Conservation (phyloP, 2,888 invertebrate species). For the Archips xylosteana region DNA sequence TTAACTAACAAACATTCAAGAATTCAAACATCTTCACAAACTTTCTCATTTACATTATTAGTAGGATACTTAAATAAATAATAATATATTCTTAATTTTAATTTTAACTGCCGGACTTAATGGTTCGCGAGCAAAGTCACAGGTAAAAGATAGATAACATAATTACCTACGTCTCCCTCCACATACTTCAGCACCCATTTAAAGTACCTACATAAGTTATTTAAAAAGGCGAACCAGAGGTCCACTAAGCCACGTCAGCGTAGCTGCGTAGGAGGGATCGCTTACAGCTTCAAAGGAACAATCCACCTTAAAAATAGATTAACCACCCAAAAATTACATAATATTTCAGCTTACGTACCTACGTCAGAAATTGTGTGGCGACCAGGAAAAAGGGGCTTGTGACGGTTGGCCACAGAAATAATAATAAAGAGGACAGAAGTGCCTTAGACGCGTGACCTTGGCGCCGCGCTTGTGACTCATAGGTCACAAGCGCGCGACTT, state of each 20-base stretch:
- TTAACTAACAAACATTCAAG: no score
- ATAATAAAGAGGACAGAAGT: no score
- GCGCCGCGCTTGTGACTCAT: no score
- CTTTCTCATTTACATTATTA: no score
- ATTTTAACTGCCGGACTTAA: no score
- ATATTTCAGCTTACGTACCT: constrained; percentile 5
- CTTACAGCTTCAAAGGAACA: constrained; percentile 6
- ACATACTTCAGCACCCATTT: constrained; percentile 2
- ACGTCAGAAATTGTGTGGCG: neutral
- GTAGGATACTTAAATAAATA: no score
- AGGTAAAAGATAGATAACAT: neutral
- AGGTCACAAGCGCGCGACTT: no score
- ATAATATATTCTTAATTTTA: no score
- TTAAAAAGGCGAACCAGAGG: constrained; percentile 11
- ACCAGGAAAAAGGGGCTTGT: neutral
- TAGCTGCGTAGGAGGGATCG: constrained; percentile 3
- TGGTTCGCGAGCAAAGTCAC: no score
- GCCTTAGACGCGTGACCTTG: no score
- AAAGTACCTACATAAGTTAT: constrained; percentile 2
- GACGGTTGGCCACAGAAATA: no score
- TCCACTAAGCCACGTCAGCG: neutral
- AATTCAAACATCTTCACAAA: no score
- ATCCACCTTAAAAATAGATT: constrained; percentile 5
- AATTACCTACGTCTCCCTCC: neutral
- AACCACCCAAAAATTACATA: constrained; percentile 1